Conservation (phyloP, 92 coral and sea anemone species). For the Phenganax subtilis region DNA sequence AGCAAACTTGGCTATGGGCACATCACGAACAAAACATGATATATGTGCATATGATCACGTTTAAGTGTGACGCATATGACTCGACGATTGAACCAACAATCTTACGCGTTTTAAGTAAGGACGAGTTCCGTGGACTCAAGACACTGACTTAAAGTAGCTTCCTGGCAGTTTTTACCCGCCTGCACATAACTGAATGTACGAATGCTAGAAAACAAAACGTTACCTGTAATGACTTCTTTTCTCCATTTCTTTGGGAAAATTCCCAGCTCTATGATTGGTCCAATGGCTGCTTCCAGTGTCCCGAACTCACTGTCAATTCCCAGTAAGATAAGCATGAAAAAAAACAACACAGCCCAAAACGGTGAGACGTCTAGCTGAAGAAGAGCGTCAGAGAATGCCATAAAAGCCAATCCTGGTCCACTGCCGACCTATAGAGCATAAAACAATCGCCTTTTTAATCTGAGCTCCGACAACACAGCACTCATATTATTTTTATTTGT, state of each 20-base stretch:
- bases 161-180: too few species aligned
- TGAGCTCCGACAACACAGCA: too few species aligned
- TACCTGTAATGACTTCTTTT: constrained; percentile 63
- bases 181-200: too few species aligned
- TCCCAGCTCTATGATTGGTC: constrained; percentile 85
- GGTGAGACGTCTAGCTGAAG: constrained; percentile 95
- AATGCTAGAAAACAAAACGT: not conserved
- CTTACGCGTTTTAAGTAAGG: too few species aligned
- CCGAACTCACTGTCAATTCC: constrained; percentile 91
- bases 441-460: not conserved
- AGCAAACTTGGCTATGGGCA: not conserved
- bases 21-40: too few species aligned
- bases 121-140: too few species aligned
- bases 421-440: constrained; percentile 71
- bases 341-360: constrained; percentile 94
- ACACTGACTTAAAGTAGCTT: too few species aligned
- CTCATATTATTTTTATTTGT: too few species aligned
- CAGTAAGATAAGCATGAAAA: constrained; percentile 95
- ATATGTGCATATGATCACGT: too few species aligned
- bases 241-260: constrained; percentile 76
- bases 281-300: constrained; percentile 69
- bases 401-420: constrained; percentile 99
- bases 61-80: too few species aligned
- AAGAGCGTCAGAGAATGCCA: constrained; percentile 98
- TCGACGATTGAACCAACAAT: too few species aligned